Conservation (phyloP, 92 coral and sea anemone species). For the Virgularia gustaviana region DNA sequence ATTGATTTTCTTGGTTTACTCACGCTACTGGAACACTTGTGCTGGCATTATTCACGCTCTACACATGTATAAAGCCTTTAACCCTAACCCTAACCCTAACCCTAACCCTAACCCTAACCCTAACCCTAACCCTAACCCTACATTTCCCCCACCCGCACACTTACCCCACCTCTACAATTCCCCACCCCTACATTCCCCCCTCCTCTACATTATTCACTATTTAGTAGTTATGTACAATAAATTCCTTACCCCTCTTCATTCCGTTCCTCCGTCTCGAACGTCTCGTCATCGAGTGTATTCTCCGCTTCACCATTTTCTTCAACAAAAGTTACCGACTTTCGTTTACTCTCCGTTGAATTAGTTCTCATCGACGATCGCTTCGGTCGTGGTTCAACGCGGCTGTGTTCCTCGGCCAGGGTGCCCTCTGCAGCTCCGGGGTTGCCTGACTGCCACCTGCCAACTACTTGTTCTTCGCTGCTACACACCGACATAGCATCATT, state of each 20-base stretch:
- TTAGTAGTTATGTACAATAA: neutral
- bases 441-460: slow-evolving; percentile 8
- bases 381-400: neutral
- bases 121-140: no score
- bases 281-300: neutral
- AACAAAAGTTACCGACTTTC: slow-evolving; percentile 33
- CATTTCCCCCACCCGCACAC: no score
- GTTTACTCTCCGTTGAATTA: slow-evolving; percentile 19
- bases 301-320: slow-evolving; percentile 25
- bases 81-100: no score
- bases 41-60: no score
- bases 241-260: slow-evolving; percentile 18
- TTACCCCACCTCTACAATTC: no score
- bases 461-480: slow-evolving; percentile 9
- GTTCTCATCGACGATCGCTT: slow-evolving; percentile 24
- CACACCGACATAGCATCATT: neutral
- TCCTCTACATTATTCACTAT: no score
- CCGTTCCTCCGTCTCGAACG: neutral
- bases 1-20: neutral
- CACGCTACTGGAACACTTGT: no score
- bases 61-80: no score
- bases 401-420: neutral
- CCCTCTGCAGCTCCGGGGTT: neutral
- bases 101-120: no score
- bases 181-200: no score